These are phyloP conservation scores for Mythimna loreyi DNA, from an alignment of 2,888 invertebrate species.

Conservation along the genomic window DNA sequence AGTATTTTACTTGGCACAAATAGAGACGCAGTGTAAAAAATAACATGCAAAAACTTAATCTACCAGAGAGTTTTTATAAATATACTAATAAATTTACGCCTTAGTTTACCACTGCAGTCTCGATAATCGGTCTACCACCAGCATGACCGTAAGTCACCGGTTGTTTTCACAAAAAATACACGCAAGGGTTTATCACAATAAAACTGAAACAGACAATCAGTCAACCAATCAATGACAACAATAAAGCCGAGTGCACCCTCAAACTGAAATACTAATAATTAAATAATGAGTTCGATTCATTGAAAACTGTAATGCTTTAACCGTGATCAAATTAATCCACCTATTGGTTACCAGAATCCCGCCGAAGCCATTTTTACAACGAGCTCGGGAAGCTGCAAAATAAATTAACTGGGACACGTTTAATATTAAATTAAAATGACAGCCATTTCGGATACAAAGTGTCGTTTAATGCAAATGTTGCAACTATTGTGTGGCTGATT, in stretches of 20 bases:
- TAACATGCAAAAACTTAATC: no score
- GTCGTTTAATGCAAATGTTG: constrained; percentile 79
- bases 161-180: not conserved
- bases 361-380: constrained; percentile 48
- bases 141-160: no score
- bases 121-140: not conserved
- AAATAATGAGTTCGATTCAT: constrained; percentile 49
- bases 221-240: constrained; percentile 4
- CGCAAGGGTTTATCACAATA: not conserved
- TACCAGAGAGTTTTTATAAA: no score
- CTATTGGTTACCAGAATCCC: constrained; percentile 57
- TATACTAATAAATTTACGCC: no score
- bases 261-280: constrained; percentile 41
- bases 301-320: constrained; percentile 51
- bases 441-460: constrained; percentile 75
- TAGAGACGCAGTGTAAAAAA: no score
- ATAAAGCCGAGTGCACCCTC: constrained; percentile 21
- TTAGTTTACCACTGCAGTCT: not conserved
- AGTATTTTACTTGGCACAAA: no score
- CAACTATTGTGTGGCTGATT: constrained; percentile 78
- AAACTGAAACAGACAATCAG: constrained; percentile 8
- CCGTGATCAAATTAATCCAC: constrained; percentile 67
- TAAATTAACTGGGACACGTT: constrained; percentile 70
- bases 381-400: constrained; percentile 53
- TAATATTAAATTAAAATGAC: constrained; percentile 79